Evolutionary conservation across 2,888 invertebrate species (phyloP).

Genomic region (Terebella lapidaria): DNA sequence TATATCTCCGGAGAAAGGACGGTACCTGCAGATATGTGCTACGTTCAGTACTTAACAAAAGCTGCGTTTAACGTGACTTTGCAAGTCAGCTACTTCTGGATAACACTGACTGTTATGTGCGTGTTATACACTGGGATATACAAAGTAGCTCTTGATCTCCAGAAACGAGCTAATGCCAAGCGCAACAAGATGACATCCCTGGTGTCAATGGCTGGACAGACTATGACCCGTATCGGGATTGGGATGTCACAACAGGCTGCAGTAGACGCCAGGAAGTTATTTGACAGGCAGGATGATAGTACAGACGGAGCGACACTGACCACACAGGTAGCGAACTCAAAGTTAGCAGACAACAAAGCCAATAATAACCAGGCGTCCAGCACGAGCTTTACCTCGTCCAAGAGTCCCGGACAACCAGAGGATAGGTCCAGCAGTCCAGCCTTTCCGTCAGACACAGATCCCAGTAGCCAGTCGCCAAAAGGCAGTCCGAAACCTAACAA

Average conservation of each 20-base stretch:
- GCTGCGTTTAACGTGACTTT: slow-evolving; percentile 95
- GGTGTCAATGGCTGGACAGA: slow-evolving; percentile 35
- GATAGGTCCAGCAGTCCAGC: slow-evolving; percentile 85
- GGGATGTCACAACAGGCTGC: slow-evolving; percentile 38
- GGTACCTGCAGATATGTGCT: slow-evolving; percentile 80
- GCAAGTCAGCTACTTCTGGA: slow-evolving; percentile 97
- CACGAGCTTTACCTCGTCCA: slow-evolving; percentile 18
- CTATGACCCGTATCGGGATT: slow-evolving; percentile 34
- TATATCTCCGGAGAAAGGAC: slow-evolving; percentile 92
- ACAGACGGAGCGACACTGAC: slow-evolving; percentile 2
- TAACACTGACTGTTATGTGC: slow-evolving; percentile 89
- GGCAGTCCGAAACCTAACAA: slow-evolving; percentile 5
- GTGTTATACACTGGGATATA: slow-evolving; percentile 95
- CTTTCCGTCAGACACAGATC: slow-evolving; percentile 90
- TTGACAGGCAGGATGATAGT: not conserved
- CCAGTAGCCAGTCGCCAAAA: slow-evolving; percentile 31
- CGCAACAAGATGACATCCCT: slow-evolving; percentile 67
- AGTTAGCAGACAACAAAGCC: not conserved
- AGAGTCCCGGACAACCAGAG: slow-evolving; percentile 59
- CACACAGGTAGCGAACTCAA: slow-evolving; percentile 3
- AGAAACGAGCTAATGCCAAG: slow-evolving; percentile 92
- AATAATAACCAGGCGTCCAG: not conserved
- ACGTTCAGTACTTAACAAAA: slow-evolving; percentile 95
- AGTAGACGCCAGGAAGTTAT: not conserved
- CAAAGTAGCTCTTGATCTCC: slow-evolving; percentile 94